phyloP scores from a whole-genome alignment of 2,113 vertebrate species.

The Lontra canadensis region DNA sequence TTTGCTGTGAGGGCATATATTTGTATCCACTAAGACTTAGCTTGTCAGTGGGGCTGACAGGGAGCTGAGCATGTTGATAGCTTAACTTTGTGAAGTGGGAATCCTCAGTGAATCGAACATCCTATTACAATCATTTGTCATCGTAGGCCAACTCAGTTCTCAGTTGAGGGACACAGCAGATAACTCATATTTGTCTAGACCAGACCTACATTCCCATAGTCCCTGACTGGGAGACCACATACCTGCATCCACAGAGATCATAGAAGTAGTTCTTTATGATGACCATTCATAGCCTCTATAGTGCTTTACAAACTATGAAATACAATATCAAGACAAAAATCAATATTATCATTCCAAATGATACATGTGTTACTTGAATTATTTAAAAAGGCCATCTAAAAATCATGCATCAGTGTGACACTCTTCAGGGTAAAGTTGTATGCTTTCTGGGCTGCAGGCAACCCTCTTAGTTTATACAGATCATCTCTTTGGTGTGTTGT shows the following conservation, averaged over 20 bases:
- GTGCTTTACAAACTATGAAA: not conserved
- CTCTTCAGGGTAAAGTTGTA: not conserved
- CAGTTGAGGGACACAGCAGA: not conserved
- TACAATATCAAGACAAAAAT: not conserved
- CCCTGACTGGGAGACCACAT: not conserved
- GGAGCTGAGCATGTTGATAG: not conserved
- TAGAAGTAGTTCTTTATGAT: not conserved
- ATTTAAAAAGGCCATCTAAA: not conserved
- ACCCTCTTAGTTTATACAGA: not conserved
- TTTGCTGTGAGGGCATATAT: not conserved
- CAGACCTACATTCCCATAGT: not conserved
- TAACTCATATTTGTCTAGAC: not conserved
- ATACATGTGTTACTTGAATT: not conserved
- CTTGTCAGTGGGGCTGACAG: not conserved
- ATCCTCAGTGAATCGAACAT: not conserved
- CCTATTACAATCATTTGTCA: not conserved
- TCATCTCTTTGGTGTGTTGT: not conserved
- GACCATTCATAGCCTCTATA: not conserved
- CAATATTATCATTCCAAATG: not conserved
- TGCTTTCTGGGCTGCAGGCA: not conserved
- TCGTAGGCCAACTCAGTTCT: not conserved
- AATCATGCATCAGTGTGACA: not conserved
- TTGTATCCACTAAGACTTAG: not conserved
- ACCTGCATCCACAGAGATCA: not conserved
- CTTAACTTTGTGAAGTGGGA: not conserved